Evolutionary conservation across 2,888 invertebrate species (phyloP), one percentile per base, ranked within the genome.

Genomic region (Fissipunctia ypsillon): DNA sequence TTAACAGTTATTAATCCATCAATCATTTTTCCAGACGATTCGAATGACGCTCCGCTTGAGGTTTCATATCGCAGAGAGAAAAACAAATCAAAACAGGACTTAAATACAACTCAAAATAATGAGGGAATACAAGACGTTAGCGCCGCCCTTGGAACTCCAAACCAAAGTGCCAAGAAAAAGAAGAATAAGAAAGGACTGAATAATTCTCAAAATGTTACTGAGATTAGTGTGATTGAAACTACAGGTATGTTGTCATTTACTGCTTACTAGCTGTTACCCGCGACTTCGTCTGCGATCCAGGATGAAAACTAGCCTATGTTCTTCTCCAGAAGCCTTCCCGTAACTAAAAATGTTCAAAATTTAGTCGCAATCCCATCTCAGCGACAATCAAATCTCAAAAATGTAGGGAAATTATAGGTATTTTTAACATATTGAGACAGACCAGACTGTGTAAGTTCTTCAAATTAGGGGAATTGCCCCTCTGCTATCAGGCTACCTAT

Each of bases 141-240:
- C 25, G 12, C 60, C 10, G 4, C 35, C 10, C n/a, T n/a, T 66
- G 71, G 41, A 66, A 76, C 68, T 41, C 73, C 61, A 28, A 75
- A 43, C n/a, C 61, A 72, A 57, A 84, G 78, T 70, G 73, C 25
- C 19, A 87, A 82, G 60, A 86, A 84, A 60, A 86, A 84, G 50
- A 83, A 83, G 64, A 78, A 82, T 31, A 80, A 83, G 59, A 76
- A 84, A 56, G 68, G 72, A 75, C 73, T 74, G 3, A 64, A 88
- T 54, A 75, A 31, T 31, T 84, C 84, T 6, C 76, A 81, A 73
- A 67, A 48, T 68, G 60, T 52, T 50, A 25, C 52, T 38, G 80
- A 78, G 2, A 57, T 54, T 25, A 77, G 45, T 28, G 38, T 68
- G 2, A 38, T 59, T 67, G 78, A 70, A 41, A 57, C 60, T 43